Conservation (phyloP, 2,113 vertebrate genomes). For the Apus apus region DNA sequence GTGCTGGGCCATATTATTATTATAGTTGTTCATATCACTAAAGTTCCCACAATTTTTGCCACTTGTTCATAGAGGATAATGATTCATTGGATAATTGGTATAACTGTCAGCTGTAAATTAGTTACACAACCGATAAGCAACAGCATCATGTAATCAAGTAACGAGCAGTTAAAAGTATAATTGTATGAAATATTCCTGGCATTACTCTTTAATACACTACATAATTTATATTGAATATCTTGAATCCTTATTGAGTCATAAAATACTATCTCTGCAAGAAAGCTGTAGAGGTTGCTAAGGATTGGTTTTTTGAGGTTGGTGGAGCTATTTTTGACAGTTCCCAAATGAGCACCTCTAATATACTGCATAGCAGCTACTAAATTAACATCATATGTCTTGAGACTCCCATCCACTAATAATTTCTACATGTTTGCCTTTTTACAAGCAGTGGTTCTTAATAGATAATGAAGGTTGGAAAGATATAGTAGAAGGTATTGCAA, state of each 20-base stretch:
- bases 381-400: slow-evolving; percentile 20
- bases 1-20: neutral
- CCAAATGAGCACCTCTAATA: slow-evolving; percentile 17
- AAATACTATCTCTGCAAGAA: slow-evolving; percentile 34
- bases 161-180: slow-evolving; percentile 44
- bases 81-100: slow-evolving; percentile 13
- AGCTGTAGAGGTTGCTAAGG: slow-evolving; percentile 38
- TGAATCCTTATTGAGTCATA: slow-evolving; percentile 22
- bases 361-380: slow-evolving; percentile 39
- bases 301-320: slow-evolving; percentile 17
- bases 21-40: neutral
- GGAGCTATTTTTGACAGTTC: slow-evolving; percentile 36
- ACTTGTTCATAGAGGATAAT: neutral
- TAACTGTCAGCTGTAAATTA: slow-evolving; percentile 10
- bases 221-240: slow-evolving; percentile 35
- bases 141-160: slow-evolving; percentile 3
- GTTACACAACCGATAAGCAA: neutral
- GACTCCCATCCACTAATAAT: slow-evolving; percentile 22
- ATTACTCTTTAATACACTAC: slow-evolving; percentile 64
- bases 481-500: neutral
- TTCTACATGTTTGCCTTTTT: neutral
- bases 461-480: neutral
- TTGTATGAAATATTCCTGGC: slow-evolving; percentile 38
- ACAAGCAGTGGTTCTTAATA: slow-evolving; percentile 1
- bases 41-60: neutral